Percentiles rank a stretch among this genome's conserved stretches.
Conservation (phyloP, 2,888 invertebrate species). For the Sinodicranocentrus sp. region DNA sequence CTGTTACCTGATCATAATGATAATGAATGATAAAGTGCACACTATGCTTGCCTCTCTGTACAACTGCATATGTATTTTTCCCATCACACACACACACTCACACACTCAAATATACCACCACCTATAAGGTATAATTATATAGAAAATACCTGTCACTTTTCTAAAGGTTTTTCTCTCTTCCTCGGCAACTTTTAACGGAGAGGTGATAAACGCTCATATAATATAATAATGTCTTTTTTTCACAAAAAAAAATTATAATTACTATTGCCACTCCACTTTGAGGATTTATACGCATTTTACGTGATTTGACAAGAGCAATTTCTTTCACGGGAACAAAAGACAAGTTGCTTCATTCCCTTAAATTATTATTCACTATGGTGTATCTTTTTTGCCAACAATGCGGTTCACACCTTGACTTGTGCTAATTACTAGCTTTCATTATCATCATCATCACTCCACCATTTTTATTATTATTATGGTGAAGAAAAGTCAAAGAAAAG, state of each 20-base stretch:
- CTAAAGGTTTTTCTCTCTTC: background rate
- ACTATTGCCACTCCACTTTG: background rate
- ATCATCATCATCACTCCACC: slow-evolving; percentile 43
- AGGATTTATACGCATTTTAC: background rate
- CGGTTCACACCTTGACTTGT: slow-evolving; percentile 24
- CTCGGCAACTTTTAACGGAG: too few relatives aligned
- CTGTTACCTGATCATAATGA: slow-evolving; percentile 19
- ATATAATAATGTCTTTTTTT: too few relatives aligned
- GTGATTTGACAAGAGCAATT: background rate
- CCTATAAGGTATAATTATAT: background rate
- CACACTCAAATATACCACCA: background rate
- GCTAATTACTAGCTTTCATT: slow-evolving; percentile 58
- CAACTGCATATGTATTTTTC: background rate
- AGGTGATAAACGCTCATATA: background rate
- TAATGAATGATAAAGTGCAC: slow-evolving; percentile 48
- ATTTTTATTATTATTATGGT: background rate
- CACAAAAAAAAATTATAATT: background rate
- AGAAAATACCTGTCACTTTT: background rate
- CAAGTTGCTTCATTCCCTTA: background rate
- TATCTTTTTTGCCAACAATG: background rate
- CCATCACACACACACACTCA: background rate
- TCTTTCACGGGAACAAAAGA: background rate
- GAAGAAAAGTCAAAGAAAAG: background rate
- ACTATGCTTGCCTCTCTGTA: slow-evolving; percentile 8
- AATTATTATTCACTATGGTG: background rate